These are phyloP conservation scores for Acanthurus lineatus DNA, from an alignment of 2,797 vertebrate species.

Conservation along the genomic window DNA sequence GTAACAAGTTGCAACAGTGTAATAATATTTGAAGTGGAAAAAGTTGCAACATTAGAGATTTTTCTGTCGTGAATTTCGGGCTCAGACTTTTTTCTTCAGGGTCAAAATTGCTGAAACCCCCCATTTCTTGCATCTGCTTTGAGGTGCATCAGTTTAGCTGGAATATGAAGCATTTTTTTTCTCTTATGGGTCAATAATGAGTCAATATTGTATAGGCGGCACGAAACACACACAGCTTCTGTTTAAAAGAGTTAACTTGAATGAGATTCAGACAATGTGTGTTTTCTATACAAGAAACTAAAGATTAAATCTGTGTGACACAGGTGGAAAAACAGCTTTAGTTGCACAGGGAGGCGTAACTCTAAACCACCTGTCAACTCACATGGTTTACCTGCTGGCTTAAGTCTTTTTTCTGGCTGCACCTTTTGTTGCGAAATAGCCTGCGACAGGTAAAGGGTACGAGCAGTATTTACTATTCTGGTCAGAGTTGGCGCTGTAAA, in stretches of 20 bases:
- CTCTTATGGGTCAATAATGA: not conserved
- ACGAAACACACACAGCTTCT: not conserved
- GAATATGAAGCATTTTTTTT: not conserved
- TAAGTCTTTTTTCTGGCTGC: slow-evolving; percentile 5
- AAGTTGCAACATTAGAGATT: too few species aligned
- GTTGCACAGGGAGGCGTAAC: slow-evolving; percentile 45
- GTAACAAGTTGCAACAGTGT: not conserved
- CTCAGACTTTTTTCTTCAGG: not conserved
- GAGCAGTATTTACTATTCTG: not conserved
- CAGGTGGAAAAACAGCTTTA: slow-evolving; percentile 48
- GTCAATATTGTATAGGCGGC: not conserved
- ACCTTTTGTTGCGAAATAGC: slow-evolving; percentile 3
- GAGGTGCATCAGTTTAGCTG: not conserved
- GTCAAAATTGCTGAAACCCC: not conserved
- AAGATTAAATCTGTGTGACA: slow-evolving; percentile 57
- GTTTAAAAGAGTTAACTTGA: not conserved
- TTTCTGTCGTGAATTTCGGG: not conserved
- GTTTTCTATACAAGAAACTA: not conserved
- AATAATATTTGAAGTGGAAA: too few species aligned
- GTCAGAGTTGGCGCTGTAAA: not conserved
- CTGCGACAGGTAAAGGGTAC: not conserved
- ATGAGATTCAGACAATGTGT: not conserved
- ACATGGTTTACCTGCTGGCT: slow-evolving; percentile 1
- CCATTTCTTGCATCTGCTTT: not conserved
- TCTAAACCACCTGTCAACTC: slow-evolving; percentile 49